Conservation (phyloP, 2,888 invertebrate genomes). For the Clostera curtula region DNA sequence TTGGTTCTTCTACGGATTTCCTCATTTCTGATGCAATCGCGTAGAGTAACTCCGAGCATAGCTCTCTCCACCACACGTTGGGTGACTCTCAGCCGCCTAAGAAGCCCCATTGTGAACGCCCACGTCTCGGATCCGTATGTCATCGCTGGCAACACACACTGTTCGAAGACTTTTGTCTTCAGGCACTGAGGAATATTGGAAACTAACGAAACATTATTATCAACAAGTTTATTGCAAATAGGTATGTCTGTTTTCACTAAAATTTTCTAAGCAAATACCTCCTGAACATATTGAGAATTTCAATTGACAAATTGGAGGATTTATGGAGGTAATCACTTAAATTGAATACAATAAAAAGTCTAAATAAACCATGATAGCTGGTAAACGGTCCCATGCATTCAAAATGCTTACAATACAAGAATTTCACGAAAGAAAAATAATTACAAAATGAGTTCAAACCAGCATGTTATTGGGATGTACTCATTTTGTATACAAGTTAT, state of each 20-base stretch:
- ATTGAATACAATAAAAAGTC: constrained; percentile 32
- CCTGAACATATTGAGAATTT: constrained; percentile 21
- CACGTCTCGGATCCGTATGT: too few species aligned
- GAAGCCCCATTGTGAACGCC: too few species aligned
- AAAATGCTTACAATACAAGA: constrained; percentile 39
- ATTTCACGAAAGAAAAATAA: constrained; percentile 35
- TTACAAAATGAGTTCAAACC: constrained; percentile 52
- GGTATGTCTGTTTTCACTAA: constrained; percentile 28
- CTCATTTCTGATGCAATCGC: too few species aligned
- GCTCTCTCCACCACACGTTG: too few species aligned
- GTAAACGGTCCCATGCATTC: constrained; percentile 50
- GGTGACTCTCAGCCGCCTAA: too few species aligned
- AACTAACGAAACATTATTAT: constrained; percentile 24
- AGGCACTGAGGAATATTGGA: too few species aligned
- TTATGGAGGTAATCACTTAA: constrained; percentile 44
- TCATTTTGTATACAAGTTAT: constrained; percentile 39
- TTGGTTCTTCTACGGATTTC: too few species aligned
- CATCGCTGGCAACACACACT: too few species aligned
- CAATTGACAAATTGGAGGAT: constrained; percentile 16
- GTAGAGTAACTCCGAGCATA: too few species aligned
- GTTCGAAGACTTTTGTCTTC: too few species aligned
- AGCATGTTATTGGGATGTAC: constrained; percentile 30
- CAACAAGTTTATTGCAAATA: constrained; percentile 66
- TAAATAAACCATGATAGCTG: constrained; percentile 31
- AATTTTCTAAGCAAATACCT: constrained; percentile 49